Conservation (phyloP, 1,140 invertebrate genomes). For the Halotydeus destructor region DNA sequence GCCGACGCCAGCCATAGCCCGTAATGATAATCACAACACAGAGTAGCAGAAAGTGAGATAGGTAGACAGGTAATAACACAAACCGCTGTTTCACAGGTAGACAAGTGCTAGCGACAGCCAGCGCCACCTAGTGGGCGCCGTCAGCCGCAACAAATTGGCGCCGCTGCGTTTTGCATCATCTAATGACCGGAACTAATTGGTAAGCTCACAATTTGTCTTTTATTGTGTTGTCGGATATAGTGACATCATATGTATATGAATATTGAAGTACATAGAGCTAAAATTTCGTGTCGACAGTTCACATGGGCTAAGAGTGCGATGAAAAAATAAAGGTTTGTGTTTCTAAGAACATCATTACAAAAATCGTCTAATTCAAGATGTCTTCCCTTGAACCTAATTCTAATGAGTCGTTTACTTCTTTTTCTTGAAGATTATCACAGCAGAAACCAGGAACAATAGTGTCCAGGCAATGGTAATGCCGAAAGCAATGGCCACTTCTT, state of each 20-base stretch:
- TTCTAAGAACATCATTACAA: background rate
- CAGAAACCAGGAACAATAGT: constrained; percentile 49
- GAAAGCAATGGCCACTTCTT: constrained; percentile 18
- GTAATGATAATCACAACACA: no score
- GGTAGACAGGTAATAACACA: no score
- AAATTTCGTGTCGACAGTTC: background rate
- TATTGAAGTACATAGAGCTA: background rate
- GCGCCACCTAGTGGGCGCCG: no score
- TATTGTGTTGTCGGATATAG: background rate
- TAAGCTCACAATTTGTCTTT: no score
- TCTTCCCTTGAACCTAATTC: background rate
- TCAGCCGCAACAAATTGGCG: no score
- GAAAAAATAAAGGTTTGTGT: background rate
- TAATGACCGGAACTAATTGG: no score
- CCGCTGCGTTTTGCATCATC: no score
- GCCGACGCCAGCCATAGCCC: no score
- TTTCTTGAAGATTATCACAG: constrained; percentile 28
- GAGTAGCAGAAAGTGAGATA: no score
- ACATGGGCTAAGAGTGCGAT: background rate
- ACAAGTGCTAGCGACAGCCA: no score
- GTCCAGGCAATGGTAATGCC: constrained; percentile 9
- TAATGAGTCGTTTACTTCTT: constrained; percentile 8
- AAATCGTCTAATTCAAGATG: background rate
- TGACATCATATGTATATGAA: background rate
- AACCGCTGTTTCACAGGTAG: no score